Evolutionary conservation across 1,140 invertebrate species (phyloP).

Genomic region (Caenorhabditis latens): DNA sequence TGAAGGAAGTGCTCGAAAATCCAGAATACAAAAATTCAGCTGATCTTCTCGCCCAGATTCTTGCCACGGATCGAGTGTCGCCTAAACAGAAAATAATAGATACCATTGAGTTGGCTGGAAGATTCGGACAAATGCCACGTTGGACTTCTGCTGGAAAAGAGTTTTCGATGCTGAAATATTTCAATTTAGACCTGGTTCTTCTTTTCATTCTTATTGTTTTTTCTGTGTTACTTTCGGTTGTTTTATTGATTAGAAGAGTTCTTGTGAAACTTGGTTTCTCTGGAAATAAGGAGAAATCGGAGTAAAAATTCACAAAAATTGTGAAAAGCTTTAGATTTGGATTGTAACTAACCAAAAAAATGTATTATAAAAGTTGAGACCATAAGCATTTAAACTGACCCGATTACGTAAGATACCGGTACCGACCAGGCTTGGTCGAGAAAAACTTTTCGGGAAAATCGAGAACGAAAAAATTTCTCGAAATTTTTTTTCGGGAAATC

Average conservation of each 20-base stretch:
- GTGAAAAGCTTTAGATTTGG: too few species aligned
- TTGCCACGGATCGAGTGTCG: neutral
- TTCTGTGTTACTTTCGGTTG: neutral
- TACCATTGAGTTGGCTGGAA: constrained; percentile 12
- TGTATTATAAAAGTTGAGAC: too few species aligned
- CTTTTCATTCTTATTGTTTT: neutral
- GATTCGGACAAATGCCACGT: neutral
- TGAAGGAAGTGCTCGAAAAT: constrained; percentile 51
- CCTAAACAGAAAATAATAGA: constrained; percentile 5
- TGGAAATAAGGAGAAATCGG: constrained; percentile 48
- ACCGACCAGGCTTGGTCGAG: too few species aligned
- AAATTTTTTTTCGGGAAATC: too few species aligned
- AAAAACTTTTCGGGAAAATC: too few species aligned
- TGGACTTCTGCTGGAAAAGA: constrained; percentile 38
- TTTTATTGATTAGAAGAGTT: neutral
- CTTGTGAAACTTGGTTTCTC: constrained; percentile 46
- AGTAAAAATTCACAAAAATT: neutral
- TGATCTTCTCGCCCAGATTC: neutral
- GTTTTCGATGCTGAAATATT: constrained; percentile 33
- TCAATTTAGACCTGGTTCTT: constrained; percentile 33
- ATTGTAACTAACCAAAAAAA: too few species aligned
- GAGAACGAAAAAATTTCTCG: too few species aligned
- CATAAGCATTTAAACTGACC: too few species aligned
- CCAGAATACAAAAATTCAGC: constrained; percentile 45
- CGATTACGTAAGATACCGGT: too few species aligned